phyloP scores from a whole-genome alignment of 2,797 vertebrate species.

The Hemitrygon akajei region DNA sequence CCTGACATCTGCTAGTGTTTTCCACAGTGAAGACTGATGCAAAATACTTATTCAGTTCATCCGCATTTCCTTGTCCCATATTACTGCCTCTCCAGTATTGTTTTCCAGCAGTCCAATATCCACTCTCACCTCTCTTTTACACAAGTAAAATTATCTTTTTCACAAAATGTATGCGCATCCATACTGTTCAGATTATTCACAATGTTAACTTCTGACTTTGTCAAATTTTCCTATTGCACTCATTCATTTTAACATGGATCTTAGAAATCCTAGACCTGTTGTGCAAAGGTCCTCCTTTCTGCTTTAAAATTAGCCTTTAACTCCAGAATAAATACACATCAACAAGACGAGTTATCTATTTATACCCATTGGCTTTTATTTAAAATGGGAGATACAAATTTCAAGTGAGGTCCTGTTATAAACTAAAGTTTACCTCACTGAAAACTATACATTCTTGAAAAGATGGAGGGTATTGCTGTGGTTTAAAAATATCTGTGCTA shows the following conservation, averaged over 20 bases:
- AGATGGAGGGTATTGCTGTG: not conserved
- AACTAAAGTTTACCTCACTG: not conserved
- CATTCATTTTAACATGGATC: not conserved
- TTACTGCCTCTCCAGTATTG: no score
- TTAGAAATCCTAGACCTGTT: not conserved
- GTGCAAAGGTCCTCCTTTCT: not conserved
- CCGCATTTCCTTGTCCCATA: no score
- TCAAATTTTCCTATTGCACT: not conserved
- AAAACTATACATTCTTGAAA: not conserved
- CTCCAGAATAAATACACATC: not conserved
- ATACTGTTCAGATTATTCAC: not conserved
- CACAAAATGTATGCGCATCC: not conserved
- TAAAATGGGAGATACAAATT: not conserved
- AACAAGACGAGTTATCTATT: not conserved
- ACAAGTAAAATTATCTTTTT: not conserved
- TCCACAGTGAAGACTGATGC: no score
- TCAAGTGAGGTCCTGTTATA: not conserved
- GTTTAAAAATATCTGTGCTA: not conserved
- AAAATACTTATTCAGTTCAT: no score
- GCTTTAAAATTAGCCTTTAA: not conserved
- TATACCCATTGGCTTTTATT: not conserved
- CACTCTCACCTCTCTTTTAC: no score
- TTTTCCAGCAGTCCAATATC: no score
- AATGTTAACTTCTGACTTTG: not conserved
- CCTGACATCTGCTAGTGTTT: no score